Conservation (phyloP, 2,888 invertebrate genomes). For the Caprella mutica region DNA sequence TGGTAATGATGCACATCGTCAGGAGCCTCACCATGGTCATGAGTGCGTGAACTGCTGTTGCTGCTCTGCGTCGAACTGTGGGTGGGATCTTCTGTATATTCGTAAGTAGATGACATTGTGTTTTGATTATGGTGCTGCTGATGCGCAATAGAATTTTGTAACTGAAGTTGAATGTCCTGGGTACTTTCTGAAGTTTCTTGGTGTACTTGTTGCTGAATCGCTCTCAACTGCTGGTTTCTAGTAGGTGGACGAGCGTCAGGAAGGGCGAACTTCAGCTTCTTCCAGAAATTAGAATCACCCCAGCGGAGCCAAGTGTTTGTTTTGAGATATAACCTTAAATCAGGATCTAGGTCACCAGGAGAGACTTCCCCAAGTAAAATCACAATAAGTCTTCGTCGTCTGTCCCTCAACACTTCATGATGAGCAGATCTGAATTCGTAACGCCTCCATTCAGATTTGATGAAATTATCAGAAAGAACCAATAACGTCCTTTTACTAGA, state of each 20-base stretch:
- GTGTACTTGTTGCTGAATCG: slow-evolving; percentile 21
- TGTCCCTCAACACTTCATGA: slow-evolving; percentile 67
- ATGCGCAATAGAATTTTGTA: background rate
- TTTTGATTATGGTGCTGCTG: background rate
- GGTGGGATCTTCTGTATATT: too few species aligned
- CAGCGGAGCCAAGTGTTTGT: slow-evolving; percentile 71
- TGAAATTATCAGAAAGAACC: slow-evolving; percentile 35
- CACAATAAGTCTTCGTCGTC: slow-evolving; percentile 64
- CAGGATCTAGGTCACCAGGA: slow-evolving; percentile 69
- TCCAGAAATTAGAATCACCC: slow-evolving; percentile 89
- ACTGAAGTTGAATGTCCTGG: background rate
- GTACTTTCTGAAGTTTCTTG: slow-evolving; percentile 14
- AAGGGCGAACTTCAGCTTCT: slow-evolving; percentile 71
- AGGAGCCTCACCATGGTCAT: background rate
- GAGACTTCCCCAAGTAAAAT: slow-evolving; percentile 72
- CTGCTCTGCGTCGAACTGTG: slow-evolving; percentile 4
- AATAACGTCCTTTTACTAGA: slow-evolving; percentile 35
- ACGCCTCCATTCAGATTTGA: slow-evolving; percentile 64
- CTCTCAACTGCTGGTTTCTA: slow-evolving; percentile 23
- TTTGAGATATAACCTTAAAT: slow-evolving; percentile 72
- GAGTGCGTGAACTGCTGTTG: slow-evolving; percentile 2
- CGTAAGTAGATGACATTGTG: background rate
- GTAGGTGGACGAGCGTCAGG: slow-evolving; percentile 49
- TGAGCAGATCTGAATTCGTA: slow-evolving; percentile 80
- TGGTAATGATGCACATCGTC: slow-evolving; percentile 7